These are phyloP conservation scores for Pandemis heparana DNA, from an alignment of 2,888 invertebrate species.

Conservation along the genomic window DNA sequence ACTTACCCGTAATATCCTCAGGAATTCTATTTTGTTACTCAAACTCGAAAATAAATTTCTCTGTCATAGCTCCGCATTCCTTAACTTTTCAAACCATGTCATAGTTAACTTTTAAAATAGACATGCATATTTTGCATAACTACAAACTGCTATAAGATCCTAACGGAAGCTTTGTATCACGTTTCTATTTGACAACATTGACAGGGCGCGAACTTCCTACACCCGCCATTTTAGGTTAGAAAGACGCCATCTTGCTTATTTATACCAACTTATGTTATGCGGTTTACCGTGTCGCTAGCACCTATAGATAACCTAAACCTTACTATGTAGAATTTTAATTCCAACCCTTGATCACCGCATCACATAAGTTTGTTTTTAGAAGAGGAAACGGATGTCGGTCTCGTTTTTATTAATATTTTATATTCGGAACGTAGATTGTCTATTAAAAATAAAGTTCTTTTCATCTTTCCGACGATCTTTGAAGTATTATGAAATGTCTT, in stretches of 20 bases:
- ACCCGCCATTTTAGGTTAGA: conserved; percentile 61
- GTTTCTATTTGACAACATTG: conserved; percentile 45
- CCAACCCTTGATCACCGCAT: not conserved
- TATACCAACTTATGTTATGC: not conserved
- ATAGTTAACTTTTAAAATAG: conserved; percentile 17
- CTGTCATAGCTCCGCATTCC: not conserved
- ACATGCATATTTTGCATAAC: conserved; percentile 34
- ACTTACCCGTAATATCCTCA: too few species aligned
- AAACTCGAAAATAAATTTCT: too few species aligned
- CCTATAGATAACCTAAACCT: not conserved
- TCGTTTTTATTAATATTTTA: conserved; percentile 80
- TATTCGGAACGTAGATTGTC: conserved; percentile 69
- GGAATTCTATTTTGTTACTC: too few species aligned
- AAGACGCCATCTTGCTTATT: conserved; percentile 48
- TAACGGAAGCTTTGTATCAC: conserved; percentile 44
- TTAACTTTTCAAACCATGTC: not conserved
- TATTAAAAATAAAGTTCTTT: conserved; percentile 78
- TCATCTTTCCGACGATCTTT: conserved; percentile 67
- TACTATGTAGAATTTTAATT: not conserved
- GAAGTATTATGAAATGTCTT: conserved; percentile 64
- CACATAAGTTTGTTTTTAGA: conserved; percentile 52
- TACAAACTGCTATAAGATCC: conserved; percentile 32
- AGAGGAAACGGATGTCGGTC: conserved; percentile 81
- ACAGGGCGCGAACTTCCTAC: conserved; percentile 52
- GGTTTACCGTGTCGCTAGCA: not conserved